These are phyloP conservation scores for Parnassius glacialis DNA, from an alignment of 2,888 invertebrate species.

Conservation along the genomic window DNA sequence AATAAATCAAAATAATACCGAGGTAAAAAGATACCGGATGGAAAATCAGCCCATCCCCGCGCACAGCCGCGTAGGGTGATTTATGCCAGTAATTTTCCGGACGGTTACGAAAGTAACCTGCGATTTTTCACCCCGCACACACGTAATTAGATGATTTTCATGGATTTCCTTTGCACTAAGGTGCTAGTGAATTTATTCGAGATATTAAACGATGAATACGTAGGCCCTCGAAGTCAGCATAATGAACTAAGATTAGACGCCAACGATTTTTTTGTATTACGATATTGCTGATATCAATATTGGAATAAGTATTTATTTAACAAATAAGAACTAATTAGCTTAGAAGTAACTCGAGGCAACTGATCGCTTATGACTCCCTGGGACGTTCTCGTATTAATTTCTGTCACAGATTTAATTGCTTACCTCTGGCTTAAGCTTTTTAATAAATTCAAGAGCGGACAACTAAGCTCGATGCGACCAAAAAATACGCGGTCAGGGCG, in stretches of 20 bases:
- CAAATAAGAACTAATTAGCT: constrained; percentile 38
- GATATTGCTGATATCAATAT: background rate
- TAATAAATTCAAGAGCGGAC: constrained; percentile 78
- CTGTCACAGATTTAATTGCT: constrained; percentile 78
- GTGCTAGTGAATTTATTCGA: constrained; percentile 23
- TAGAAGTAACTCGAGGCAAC: constrained; percentile 56
- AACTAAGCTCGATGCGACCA: constrained; percentile 68
- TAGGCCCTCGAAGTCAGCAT: constrained; percentile 32
- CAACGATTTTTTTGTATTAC: background rate
- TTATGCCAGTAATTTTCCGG: constrained; percentile 78
- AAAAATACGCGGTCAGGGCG: constrained; percentile 64
- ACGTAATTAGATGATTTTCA: constrained; percentile 78
- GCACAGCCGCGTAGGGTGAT: constrained; percentile 60
- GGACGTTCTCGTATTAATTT: constrained; percentile 73
- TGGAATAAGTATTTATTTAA: constrained; percentile 9
- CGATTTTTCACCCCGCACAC: constrained; percentile 75
- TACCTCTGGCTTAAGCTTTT: constrained; percentile 75
- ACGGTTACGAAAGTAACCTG: constrained; percentile 76
- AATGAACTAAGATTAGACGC: no score
- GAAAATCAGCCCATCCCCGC: constrained; percentile 70
- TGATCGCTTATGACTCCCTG: constrained; percentile 46
- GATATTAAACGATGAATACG: constrained; percentile 31
- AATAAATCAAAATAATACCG: constrained; percentile 79
- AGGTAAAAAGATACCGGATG: constrained; percentile 77
- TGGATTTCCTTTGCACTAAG: constrained; percentile 46